Percentiles rank a stretch among this genome's conserved stretches.
Evolutionary conservation across 1,140 invertebrate species (phyloP).

Genomic region (Drosophila sp.): DNA sequence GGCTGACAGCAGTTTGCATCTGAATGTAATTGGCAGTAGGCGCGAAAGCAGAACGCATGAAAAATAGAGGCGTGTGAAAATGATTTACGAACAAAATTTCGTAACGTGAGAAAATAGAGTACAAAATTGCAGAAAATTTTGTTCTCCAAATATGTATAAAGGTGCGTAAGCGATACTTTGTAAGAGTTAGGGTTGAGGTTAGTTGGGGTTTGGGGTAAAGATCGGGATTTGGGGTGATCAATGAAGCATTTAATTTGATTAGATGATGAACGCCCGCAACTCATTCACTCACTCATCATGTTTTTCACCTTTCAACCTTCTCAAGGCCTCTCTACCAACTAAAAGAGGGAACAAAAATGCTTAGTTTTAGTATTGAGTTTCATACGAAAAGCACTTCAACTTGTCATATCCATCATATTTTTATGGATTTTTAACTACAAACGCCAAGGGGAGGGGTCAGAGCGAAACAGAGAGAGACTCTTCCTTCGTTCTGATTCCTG

Average conservation of each 20-base stretch:
- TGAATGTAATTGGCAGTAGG: slow-evolving; percentile 63
- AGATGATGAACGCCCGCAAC: slow-evolving; percentile 11
- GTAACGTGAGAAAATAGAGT: slow-evolving; percentile 37
- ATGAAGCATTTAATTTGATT: slow-evolving; percentile 48
- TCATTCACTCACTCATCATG: background rate
- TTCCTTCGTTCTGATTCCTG: slow-evolving; percentile 40
- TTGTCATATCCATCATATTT: slow-evolving; percentile 66
- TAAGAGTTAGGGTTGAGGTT: background rate
- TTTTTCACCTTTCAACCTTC: slow-evolving; percentile 8
- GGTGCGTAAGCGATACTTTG: slow-evolving; percentile 3
- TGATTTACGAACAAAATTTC: slow-evolving; percentile 30
- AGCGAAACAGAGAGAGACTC: background rate
- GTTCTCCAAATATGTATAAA: background rate
- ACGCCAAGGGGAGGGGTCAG: slow-evolving; percentile 27
- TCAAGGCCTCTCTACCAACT: background rate
- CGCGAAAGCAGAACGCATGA: slow-evolving; percentile 59
- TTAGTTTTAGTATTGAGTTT: slow-evolving; percentile 50
- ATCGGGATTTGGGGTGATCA: slow-evolving; percentile 32
- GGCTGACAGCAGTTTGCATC: slow-evolving; percentile 50
- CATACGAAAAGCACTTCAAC: slow-evolving; percentile 58
- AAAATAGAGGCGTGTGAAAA: slow-evolving; percentile 64
- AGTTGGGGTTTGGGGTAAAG: background rate
- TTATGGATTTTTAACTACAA: slow-evolving; percentile 66
- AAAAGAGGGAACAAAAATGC: slow-evolving; percentile 7
- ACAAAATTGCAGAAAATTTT: background rate